A percentile compares a stretch with the other conserved stretches of the same genome.
phyloP scores from a whole-genome alignment of 2,797 vertebrate genomes.

The Microctenopoma stevenorrisi region DNA sequence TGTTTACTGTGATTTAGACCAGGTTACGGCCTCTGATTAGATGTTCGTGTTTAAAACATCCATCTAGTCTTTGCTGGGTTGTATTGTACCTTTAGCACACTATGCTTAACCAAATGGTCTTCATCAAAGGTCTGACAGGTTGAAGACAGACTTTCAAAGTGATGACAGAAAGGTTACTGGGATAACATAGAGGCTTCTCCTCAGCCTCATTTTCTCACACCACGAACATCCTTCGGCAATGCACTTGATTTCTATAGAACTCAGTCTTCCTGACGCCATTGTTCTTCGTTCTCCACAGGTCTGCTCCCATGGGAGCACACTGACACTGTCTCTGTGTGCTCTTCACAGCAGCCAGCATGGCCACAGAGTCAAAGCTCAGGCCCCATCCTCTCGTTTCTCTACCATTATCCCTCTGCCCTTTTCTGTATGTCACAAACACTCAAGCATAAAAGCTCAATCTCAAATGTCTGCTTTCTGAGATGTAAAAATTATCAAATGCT shows the following conservation, averaged over 20 bases:
- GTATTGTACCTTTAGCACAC: background rate
- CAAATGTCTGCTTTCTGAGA: constrained; percentile 80
- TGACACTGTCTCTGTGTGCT: constrained; percentile 35
- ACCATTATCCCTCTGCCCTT: constrained; percentile 68
- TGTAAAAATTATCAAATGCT: constrained; percentile 77
- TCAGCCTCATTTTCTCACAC: constrained; percentile 56
- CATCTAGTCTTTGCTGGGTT: background rate
- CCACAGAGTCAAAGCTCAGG: constrained; percentile 63
- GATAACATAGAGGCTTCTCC: constrained; percentile 21
- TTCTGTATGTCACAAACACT: constrained; percentile 56
- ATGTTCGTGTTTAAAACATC: background rate
- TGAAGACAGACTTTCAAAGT: constrained; percentile 6
- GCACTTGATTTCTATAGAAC: constrained; percentile 53
- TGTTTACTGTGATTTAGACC: too few species aligned
- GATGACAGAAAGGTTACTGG: constrained; percentile 2
- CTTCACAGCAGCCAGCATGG: constrained; percentile 47
- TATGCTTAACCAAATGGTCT: background rate
- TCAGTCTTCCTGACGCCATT: constrained; percentile 56
- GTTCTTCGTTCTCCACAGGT: constrained; percentile 47
- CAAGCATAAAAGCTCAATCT: constrained; percentile 75
- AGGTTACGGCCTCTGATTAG: too few species aligned
- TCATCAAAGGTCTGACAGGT: background rate
- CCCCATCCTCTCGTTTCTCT: constrained; percentile 26
- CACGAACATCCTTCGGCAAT: constrained; percentile 63
- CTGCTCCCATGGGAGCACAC: constrained; percentile 55